These are phyloP conservation scores for Dasysyrphus albostriatus DNA, from an alignment of 2,888 invertebrate genomes.

Conservation along the genomic window DNA sequence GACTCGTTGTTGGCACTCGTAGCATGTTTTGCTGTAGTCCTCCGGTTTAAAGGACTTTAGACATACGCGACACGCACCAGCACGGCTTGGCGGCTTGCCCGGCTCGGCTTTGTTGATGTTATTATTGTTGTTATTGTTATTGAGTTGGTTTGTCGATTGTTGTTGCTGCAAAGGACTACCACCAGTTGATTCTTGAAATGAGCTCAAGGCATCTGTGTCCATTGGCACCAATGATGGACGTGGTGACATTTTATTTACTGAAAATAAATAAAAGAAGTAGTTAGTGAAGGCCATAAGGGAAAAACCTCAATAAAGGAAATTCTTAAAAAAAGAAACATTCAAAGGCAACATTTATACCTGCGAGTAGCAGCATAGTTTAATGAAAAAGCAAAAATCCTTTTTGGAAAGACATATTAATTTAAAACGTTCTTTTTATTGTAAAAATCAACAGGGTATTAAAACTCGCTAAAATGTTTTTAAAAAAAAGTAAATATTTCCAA, in stretches of 20 bases:
- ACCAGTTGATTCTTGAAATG: slow-evolving; percentile 78
- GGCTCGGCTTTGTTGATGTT: slow-evolving; percentile 85
- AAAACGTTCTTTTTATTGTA: background rate
- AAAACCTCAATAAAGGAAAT: background rate
- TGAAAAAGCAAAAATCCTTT: background rate
- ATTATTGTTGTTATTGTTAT: slow-evolving; percentile 83
- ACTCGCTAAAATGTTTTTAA: background rate
- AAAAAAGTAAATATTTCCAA: slow-evolving; percentile 13
- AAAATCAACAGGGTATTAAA: background rate
- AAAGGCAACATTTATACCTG: too few species aligned
- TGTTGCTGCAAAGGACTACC: slow-evolving; percentile 76
- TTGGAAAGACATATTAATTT: background rate
- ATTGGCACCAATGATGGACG: slow-evolving; percentile 86
- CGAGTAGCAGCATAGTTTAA: too few species aligned
- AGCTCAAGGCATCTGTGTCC: slow-evolving; percentile 80
- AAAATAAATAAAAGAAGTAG: slow-evolving; percentile 75
- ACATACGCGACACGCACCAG: slow-evolving; percentile 92
- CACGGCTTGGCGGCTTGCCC: slow-evolving; percentile 90
- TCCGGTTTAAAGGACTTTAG: slow-evolving; percentile 95
- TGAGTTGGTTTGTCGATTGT: slow-evolving; percentile 80
- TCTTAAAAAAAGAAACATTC: background rate
- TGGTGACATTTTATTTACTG: slow-evolving; percentile 90
- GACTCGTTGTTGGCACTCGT: slow-evolving; percentile 94
- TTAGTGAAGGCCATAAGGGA: background rate
- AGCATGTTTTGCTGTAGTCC: slow-evolving; percentile 94